A percentile compares a stretch with the other conserved stretches of the same genome.
Conservation (phyloP, 2,797 vertebrate genomes). For the Sebastes diploproa region DNA sequence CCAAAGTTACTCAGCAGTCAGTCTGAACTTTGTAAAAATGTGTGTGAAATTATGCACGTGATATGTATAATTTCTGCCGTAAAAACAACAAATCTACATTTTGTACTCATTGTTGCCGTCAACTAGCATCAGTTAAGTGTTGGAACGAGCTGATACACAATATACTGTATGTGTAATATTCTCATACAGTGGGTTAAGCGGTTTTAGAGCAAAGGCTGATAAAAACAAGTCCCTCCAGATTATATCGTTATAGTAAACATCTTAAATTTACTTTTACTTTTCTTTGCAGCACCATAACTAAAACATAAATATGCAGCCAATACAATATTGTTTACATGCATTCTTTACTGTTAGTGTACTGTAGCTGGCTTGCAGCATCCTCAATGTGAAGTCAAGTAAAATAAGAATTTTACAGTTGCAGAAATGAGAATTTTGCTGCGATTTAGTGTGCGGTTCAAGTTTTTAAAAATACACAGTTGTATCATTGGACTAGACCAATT, state of each 20-base stretch:
- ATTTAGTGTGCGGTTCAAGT: background rate
- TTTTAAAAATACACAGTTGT: background rate
- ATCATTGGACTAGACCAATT: background rate
- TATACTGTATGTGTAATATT: background rate
- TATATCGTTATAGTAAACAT: background rate
- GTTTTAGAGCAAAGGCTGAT: background rate
- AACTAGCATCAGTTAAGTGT: background rate
- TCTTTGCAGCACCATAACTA: background rate
- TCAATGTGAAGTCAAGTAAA: background rate
- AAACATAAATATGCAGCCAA: background rate
- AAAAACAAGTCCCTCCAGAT: background rate
- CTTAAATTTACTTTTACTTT: accelerated
- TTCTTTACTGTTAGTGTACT: background rate
- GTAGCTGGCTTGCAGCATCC: background rate
- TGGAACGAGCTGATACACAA: background rate
- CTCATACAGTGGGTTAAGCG: background rate
- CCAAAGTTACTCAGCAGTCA: background rate
- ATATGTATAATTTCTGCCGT: accelerated
- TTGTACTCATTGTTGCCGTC: accelerated
- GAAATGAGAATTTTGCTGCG: background rate
- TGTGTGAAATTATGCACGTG: background rate
- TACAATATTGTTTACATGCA: background rate
- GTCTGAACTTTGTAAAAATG: background rate
- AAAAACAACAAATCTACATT: no score
- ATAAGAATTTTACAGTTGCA: background rate